Conservation (phyloP, 2,888 invertebrate genomes). For the Drosophila fulvimacula region DNA sequence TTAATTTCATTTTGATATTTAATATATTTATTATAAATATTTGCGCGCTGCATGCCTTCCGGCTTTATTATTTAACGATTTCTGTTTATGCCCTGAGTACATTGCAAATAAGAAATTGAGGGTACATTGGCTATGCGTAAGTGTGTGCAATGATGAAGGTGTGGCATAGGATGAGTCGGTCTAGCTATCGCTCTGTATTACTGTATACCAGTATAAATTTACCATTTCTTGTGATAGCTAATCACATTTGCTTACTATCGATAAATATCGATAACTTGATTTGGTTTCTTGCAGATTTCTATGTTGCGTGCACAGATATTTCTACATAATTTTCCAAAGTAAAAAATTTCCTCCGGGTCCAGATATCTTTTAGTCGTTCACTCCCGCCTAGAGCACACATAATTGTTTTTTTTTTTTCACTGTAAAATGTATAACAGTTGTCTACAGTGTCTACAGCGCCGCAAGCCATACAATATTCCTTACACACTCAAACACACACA, state of each 20-base stretch:
- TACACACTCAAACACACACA: neutral
- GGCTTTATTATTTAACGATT: constrained; percentile 30
- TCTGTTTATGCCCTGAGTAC: neutral
- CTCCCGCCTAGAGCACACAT: neutral
- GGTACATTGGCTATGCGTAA: neutral
- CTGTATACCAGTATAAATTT: neutral
- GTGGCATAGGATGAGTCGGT: neutral
- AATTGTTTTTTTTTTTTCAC: neutral
- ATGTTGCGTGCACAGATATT: neutral
- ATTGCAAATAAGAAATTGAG: too few species aligned
- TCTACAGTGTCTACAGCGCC: constrained; percentile 29
- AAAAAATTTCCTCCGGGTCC: too few species aligned
- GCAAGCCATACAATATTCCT: constrained; percentile 15
- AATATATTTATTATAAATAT: constrained; percentile 22
- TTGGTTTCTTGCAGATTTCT: neutral
- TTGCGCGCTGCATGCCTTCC: constrained; percentile 1
- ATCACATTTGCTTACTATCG: neutral
- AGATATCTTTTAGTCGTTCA: neutral
- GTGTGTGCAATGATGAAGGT: too few species aligned
- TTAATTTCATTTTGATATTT: neutral
- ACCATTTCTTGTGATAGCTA: too few species aligned
- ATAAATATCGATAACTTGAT: neutral
- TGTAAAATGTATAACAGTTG: constrained; percentile 33
- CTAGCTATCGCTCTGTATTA: neutral
- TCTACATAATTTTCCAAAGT: too few species aligned